phyloP scores from a whole-genome alignment of 2,797 vertebrate species.

The Okamejei kenojei region DNA sequence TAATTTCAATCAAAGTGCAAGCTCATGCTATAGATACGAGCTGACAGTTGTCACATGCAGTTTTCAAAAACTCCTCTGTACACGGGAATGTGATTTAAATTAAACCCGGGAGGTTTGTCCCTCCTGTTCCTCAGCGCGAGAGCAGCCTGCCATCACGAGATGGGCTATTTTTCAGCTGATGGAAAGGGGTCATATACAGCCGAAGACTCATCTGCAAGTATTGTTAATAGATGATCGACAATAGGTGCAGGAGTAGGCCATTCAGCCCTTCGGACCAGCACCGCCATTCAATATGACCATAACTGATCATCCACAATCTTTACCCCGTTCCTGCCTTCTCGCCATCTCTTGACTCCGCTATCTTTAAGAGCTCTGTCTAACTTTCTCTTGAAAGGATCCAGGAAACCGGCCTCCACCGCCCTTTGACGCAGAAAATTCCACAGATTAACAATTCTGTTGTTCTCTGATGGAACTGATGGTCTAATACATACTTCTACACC shows the following conservation, averaged over 20 bases:
- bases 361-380: too few relatives aligned
- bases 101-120: background rate
- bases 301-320: too few relatives aligned
- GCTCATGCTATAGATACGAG: background rate
- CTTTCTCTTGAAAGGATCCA: too few relatives aligned
- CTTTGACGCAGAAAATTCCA: too few relatives aligned
- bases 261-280: too few relatives aligned
- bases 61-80: background rate
- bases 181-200: background rate
- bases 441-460: too few relatives aligned
- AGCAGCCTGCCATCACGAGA: background rate
- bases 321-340: too few relatives aligned
- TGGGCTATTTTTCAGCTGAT: background rate
- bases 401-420: too few relatives aligned
- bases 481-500: background rate
- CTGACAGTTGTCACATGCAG: background rate
- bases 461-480: background rate
- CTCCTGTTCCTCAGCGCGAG: background rate
- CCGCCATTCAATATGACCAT: too few relatives aligned
- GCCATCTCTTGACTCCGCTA: too few relatives aligned
- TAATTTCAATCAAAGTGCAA: background rate
- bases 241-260: too few relatives aligned
- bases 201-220: background rate
- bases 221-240: background rate
- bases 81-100: constrained; percentile 2